Percentiles rank a stretch among this genome's conserved stretches.
Conservation (phyloP, 1,140 invertebrate species). For the Atta colombica region DNA sequence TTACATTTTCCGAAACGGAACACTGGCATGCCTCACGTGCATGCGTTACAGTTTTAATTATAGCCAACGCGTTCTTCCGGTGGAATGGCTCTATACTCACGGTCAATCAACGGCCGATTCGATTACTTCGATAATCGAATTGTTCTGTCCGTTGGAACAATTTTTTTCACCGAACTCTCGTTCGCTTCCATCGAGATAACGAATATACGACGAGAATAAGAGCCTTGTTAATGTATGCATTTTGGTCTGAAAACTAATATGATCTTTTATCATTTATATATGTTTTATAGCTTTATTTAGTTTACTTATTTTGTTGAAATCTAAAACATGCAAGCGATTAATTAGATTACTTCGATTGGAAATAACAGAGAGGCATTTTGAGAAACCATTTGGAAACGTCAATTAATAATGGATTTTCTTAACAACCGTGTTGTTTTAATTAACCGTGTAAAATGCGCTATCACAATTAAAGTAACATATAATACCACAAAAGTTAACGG, state of each 20-base stretch:
- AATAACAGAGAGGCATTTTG: not conserved
- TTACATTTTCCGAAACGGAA: constrained; percentile 54
- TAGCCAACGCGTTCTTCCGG: constrained; percentile 52
- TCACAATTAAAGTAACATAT: not conserved
- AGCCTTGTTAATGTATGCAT: constrained; percentile 12
- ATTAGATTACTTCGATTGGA: not conserved
- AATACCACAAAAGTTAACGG: not conserved
- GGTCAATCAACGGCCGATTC: constrained; percentile 61
- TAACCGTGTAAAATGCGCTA: not conserved
- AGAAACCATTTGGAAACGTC: not conserved
- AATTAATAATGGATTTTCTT: not conserved
- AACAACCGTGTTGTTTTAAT: too few species aligned
- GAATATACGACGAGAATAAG: constrained; percentile 6
- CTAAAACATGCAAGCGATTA: not conserved
- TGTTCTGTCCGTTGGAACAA: constrained; percentile 57
- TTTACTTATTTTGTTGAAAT: not conserved
- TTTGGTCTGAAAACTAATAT: not conserved
- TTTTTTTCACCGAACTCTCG: constrained; percentile 40
- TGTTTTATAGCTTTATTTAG: not conserved
- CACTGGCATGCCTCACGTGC: not conserved
- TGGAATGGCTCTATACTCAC: constrained; percentile 55
- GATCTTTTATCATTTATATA: not conserved
- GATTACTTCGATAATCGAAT: constrained; percentile 60
- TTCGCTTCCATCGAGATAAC: constrained; percentile 7
- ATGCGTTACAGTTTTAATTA: constrained; percentile 60